A percentile compares a stretch with the other conserved stretches of the same genome.
Evolutionary conservation across 2,888 invertebrate genomes (phyloP).

Genomic region (Drosophila nigricruria): DNA sequence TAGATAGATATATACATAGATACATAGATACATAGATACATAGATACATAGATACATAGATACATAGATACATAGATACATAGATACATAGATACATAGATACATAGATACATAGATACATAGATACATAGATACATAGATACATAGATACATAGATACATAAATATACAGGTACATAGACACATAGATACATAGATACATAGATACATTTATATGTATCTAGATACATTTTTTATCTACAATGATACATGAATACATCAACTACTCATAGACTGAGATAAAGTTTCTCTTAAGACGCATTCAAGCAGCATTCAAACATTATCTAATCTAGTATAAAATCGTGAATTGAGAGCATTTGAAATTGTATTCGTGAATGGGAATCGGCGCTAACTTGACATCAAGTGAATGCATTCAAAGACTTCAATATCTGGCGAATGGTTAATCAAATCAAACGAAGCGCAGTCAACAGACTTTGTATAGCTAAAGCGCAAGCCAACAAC

Average conservation of each 20-base stretch:
- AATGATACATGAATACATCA: background rate
- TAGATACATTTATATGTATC: background rate
- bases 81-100: no score
- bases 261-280: no score
- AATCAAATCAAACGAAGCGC: slow-evolving; percentile 33
- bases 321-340: background rate
- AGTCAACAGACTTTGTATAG: slow-evolving; percentile 11
- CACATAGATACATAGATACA: no score
- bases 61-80: slow-evolving; percentile 2
- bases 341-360: background rate
- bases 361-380: background rate
- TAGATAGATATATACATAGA: background rate
- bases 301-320: background rate
- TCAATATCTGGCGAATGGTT: slow-evolving; percentile 8
- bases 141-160: slow-evolving; percentile 4
- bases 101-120: no score
- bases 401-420: slow-evolving; percentile 9
- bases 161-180: background rate
- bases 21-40: slow-evolving; percentile 1
- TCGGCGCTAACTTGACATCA: slow-evolving; percentile 7
- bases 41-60: background rate
- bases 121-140: no score
- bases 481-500: background rate
- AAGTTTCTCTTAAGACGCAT: background rate
- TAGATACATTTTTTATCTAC: background rate